Base-by-base conservation (phyloP, 2,113 vertebrate species). In the Pardalotus punctatus region DNA sequence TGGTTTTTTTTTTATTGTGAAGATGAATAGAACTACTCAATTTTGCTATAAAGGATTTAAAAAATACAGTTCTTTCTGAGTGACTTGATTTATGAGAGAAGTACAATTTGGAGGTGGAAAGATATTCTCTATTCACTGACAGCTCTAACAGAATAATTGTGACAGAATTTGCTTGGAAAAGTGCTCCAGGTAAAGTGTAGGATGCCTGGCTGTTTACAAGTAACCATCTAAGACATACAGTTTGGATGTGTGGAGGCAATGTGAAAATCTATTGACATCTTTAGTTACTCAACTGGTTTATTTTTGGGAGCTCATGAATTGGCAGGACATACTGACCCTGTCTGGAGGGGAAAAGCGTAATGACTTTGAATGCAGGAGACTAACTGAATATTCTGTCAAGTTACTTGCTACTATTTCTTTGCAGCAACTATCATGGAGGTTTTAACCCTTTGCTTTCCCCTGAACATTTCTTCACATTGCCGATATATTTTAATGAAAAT, bases 201-300 rank as follows among this genome's bases (percentile, higher is more conserved):
- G 57, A 54, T 81, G 93, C 40, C 65, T 81, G 58, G 23, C 93
- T 96, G 90, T 93, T 94, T 82, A 85, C 77, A 88, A 90, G 93
- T 67, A 70, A 66, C 38, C 9, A 25, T 78, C 66, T 48, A 86
- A 70, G 61, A 48, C 0, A 2, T 81, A 62, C 53, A 69, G 70
- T 96, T 91, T 72, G 76, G 56, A 53, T 91, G 61, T 5, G 12
- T 54, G 64, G 45, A 91, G 91, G 65, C 84, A 82, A 76, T 67
- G 83, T 96, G 88, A 93, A 95, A 96, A 87, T 93, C 88, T 94
- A 79, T 82, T 91, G 72, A 72, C 92, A 95, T 95, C 83, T 92
- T 95, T 22, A 91, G 90, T 95, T 96, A 96, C 90, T 93, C 95
- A 95, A 88, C 86, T 81, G 38, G 88, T 95, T 96, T 97, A 96